Conservation (phyloP, 2,888 invertebrate genomes). For the Apoderus coryli region DNA sequence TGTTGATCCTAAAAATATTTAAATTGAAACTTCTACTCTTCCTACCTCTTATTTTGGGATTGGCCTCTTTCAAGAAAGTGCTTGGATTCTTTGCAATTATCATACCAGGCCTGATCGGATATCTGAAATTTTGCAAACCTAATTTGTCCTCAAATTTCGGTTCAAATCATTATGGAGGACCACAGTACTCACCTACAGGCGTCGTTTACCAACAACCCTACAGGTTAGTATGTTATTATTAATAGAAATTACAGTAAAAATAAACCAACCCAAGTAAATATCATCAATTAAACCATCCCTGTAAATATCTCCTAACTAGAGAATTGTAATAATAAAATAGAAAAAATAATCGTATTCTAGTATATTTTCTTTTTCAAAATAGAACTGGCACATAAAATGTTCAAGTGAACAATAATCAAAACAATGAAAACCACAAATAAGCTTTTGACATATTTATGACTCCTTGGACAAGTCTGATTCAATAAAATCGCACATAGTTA, state of each 20-base stretch:
- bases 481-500: too few species aligned
- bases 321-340: too few species aligned
- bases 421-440: too few species aligned
- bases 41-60: slow-evolving; percentile 66
- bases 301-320: too few species aligned
- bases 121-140: slow-evolving; percentile 73
- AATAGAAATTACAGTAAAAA: slow-evolving; percentile 1
- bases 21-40: slow-evolving; percentile 69
- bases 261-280: background rate
- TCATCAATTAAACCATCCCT: too few species aligned
- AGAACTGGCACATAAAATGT: too few species aligned
- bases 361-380: too few species aligned
- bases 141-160: slow-evolving; percentile 43
- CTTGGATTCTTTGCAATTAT: slow-evolving; percentile 67
- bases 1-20: slow-evolving; percentile 69
- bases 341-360: too few species aligned
- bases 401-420: too few species aligned
- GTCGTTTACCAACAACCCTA: slow-evolving; percentile 46
- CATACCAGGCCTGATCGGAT: slow-evolving; percentile 68
- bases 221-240: slow-evolving; percentile 20
- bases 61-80: slow-evolving; percentile 74
- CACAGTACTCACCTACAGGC: slow-evolving; percentile 62
- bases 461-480: too few species aligned
- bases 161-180: slow-evolving; percentile 34
- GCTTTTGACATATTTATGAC: too few species aligned